These are phyloP conservation scores for Anodontia alba DNA, from an alignment of 2,888 invertebrate species.

Conservation along the genomic window DNA sequence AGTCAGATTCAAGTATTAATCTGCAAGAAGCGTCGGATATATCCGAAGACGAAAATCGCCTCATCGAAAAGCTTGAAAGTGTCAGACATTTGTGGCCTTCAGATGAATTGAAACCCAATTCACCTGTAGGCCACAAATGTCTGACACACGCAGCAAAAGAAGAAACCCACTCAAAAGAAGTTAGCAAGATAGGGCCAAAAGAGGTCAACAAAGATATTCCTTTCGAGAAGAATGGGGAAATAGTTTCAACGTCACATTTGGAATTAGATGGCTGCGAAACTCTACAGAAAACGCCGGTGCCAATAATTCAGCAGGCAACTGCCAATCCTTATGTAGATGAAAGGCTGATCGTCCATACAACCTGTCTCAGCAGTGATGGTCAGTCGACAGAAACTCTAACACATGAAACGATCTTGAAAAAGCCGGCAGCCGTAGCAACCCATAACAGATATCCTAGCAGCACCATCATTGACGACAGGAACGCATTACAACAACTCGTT, in stretches of 20 bases:
- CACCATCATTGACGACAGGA: too few species aligned
- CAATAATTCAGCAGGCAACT: not conserved
- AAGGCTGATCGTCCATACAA: not conserved
- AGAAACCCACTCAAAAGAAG: too few species aligned
- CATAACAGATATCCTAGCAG: too few species aligned
- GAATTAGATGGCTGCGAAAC: not conserved
- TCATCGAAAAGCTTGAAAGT: not conserved
- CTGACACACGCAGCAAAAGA: too few species aligned
- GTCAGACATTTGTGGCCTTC: not conserved
- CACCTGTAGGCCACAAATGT: too few species aligned
- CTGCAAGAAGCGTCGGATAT: not conserved
- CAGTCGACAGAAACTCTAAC: not conserved
- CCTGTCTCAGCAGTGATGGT: not conserved
- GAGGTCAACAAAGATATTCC: not conserved
- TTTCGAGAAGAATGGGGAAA: not conserved
- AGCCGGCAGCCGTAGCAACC: not conserved
- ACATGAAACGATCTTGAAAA: not conserved
- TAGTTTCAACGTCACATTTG: not conserved
- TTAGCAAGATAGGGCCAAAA: too few species aligned
- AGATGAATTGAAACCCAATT: not conserved
- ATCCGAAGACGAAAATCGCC: not conserved
- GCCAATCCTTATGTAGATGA: not conserved
- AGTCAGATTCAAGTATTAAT: not conserved
- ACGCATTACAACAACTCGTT: too few species aligned
- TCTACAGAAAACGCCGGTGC: not conserved